phyloP scores from a whole-genome alignment of 2,888 invertebrate species.

The Zhuqinia jingwanae region DNA sequence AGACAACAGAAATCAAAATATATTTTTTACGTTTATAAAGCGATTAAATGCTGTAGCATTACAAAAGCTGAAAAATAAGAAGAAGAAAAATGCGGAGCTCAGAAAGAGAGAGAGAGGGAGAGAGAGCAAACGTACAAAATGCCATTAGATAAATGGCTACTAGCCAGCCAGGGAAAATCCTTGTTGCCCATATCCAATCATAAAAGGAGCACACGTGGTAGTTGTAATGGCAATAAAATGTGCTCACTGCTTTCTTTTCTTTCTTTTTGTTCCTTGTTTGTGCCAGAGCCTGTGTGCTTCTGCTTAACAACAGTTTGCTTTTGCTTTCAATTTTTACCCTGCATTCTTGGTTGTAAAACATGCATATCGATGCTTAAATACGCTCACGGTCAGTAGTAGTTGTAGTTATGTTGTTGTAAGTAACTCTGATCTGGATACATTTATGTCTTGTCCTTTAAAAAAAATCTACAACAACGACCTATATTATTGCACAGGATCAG shows the following conservation, averaged over 20 bases:
- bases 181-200: constrained; percentile 2
- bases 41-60: not conserved
- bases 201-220: not conserved
- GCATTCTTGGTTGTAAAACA: not conserved
- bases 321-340: not conserved
- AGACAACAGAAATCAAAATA: constrained; percentile 4
- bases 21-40: constrained; percentile 12
- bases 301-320: not conserved
- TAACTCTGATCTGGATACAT: too few relatives aligned
- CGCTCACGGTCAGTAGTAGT: too few relatives aligned
- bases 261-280: not conserved
- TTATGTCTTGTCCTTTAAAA: too few relatives aligned
- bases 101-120: not conserved
- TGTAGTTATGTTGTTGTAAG: too few relatives aligned
- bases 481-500: too few relatives aligned
- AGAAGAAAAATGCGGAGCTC: too few relatives aligned
- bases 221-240: constrained; percentile 16
- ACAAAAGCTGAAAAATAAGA: too few relatives aligned
- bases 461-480: too few relatives aligned
- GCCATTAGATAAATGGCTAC: constrained; percentile 2
- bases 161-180: constrained; percentile 1
- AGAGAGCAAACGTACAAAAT: not conserved
- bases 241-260: not conserved
- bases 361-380: not conserved
- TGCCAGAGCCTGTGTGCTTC: not conserved